Conservation (phyloP, 2,797 vertebrate genomes). For the Hydrocynus forskahlii region DNA sequence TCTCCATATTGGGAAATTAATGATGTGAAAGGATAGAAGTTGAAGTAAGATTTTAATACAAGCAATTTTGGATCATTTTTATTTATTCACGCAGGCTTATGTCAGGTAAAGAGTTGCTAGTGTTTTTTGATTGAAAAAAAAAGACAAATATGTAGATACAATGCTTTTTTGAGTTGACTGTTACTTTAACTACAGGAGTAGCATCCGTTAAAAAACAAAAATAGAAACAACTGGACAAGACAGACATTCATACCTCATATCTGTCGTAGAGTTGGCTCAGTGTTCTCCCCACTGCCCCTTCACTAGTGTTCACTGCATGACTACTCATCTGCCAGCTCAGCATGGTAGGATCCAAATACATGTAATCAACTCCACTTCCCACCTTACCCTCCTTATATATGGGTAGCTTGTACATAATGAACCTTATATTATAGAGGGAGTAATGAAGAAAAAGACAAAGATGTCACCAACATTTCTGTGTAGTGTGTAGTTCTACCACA, state of each 20-base stretch:
- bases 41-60: too few relatives aligned
- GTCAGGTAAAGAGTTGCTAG: too few relatives aligned
- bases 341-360: conserved; percentile 86
- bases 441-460: not conserved
- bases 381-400: conserved; percentile 69
- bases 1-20: too few relatives aligned
- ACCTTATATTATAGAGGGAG: conserved; percentile 74
- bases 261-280: conserved; percentile 83
- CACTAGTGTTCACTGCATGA: conserved; percentile 81
- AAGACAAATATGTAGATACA: too few relatives aligned
- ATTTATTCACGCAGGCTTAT: too few relatives aligned
- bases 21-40: too few relatives aligned
- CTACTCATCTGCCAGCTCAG: conserved; percentile 80
- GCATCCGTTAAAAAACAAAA: not conserved
- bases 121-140: too few relatives aligned
- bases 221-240: not conserved
- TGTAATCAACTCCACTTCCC: conserved; percentile 84
- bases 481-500: not conserved
- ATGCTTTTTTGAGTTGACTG: not conserved
- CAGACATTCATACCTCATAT: conserved; percentile 74
- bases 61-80: too few relatives aligned
- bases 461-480: not conserved
- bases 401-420: conserved; percentile 90
- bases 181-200: not conserved
- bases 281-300: conserved; percentile 80